These are phyloP conservation scores for Actenoides hombroni DNA, from an alignment of 2,113 vertebrate species.

Conservation along the genomic window DNA sequence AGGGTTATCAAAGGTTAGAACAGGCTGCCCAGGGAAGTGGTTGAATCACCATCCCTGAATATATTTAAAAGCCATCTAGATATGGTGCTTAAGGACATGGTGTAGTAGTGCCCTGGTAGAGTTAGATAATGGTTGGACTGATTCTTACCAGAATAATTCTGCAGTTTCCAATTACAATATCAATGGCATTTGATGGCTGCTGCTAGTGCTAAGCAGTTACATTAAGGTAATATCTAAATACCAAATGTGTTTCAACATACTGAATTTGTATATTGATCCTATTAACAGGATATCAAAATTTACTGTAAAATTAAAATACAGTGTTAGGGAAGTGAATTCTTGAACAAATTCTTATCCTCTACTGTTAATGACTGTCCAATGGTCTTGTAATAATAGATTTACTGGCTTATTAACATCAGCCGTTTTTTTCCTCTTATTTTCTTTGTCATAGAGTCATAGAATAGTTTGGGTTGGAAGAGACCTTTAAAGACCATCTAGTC, in stretches of 20 bases:
- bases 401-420: background rate
- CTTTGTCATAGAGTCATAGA: background rate
- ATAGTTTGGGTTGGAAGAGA: background rate
- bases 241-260: background rate
- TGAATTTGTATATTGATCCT: background rate
- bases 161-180: background rate
- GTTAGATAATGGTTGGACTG: too few relatives aligned
- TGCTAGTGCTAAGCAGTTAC: background rate
- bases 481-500: background rate
- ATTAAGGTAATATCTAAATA: background rate
- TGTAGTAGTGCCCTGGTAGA: too few relatives aligned
- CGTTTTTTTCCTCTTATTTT: background rate
- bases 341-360: background rate
- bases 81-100: too few relatives aligned
- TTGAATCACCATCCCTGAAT: too few relatives aligned
- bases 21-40: too few relatives aligned
- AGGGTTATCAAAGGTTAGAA: too few relatives aligned
- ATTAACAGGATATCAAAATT: background rate
- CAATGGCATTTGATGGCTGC: background rate
- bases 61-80: too few relatives aligned
- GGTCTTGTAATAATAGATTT: background rate
- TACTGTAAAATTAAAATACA: background rate
- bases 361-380: rapidly evolving
- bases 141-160: background rate
- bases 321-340: background rate